A percentile compares a stretch with the other conserved stretches of the same genome.
Evolutionary conservation across 1,140 invertebrate genomes (phyloP).

Genomic region (Zophobas atratus): DNA sequence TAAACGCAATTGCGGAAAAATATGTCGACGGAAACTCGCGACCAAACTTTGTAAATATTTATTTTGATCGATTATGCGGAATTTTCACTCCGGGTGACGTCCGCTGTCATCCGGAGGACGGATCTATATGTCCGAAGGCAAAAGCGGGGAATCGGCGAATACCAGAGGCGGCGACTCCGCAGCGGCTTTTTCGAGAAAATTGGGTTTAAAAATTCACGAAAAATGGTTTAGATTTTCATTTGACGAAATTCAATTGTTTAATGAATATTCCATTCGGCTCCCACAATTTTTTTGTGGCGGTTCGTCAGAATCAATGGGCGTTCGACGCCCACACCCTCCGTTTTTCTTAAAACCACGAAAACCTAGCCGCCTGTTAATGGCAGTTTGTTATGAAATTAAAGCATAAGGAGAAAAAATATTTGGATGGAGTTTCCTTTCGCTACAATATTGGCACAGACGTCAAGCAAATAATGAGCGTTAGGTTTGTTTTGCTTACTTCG

Average conservation of each 20-base stretch:
- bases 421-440: neutral
- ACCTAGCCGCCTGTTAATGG: slow-evolving; percentile 12
- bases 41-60: slow-evolving; percentile 12
- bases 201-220: too few relatives aligned
- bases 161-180: too few relatives aligned
- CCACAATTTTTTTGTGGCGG: too few relatives aligned
- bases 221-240: too few relatives aligned
- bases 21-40: slow-evolving; percentile 13
- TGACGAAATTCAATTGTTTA: too few relatives aligned
- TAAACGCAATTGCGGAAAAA: slow-evolving; percentile 24
- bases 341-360: slow-evolving; percentile 10
- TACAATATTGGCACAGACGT: slow-evolving; percentile 23
- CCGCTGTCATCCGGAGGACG: neutral
- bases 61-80: slow-evolving; percentile 19
- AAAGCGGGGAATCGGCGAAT: too few relatives aligned
- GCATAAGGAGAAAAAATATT: slow-evolving; percentile 24
- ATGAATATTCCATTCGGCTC: too few relatives aligned
- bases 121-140: too few relatives aligned
- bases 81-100: neutral
- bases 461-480: slow-evolving; percentile 20
- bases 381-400: slow-evolving; percentile 26
- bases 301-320: neutral
- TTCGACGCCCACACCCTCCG: slow-evolving; percentile 5
- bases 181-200: too few relatives aligned
- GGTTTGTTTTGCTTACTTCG: slow-evolving; percentile 21